A percentile compares a stretch with the other conserved stretches of the same genome.
phyloP scores from a whole-genome alignment of 2,888 invertebrate species.

The Machimus atricapillus region DNA sequence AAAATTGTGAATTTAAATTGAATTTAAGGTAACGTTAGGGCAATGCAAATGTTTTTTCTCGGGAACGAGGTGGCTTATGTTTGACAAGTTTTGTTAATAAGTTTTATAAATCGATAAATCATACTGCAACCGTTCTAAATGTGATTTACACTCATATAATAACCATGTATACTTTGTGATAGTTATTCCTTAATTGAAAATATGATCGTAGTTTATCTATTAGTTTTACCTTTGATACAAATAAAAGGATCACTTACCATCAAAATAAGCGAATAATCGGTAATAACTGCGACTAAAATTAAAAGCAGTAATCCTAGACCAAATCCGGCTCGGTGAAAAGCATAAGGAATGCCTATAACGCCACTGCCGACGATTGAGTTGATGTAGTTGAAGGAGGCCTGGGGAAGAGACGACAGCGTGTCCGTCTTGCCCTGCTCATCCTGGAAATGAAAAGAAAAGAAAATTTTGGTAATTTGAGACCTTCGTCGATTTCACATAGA shows the following conservation, averaged over 20 bases:
- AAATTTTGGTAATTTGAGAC: not conserved
- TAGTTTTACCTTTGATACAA: too few species aligned
- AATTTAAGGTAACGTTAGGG: too few species aligned
- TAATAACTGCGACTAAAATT: constrained; percentile 74
- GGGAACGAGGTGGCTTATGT: too few species aligned
- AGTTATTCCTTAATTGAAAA: too few species aligned
- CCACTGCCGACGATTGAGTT: constrained; percentile 89
- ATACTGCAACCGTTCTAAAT: too few species aligned
- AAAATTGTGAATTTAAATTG: too few species aligned
- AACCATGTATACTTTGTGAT: too few species aligned
- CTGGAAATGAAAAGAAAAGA: constrained; percentile 20
- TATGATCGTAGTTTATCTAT: too few species aligned
- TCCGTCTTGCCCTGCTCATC: constrained; percentile 55
- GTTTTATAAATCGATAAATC: too few species aligned
- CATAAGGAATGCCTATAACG: constrained; percentile 85
- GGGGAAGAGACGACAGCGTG: constrained; percentile 72
- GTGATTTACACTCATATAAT: too few species aligned
- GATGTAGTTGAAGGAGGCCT: constrained; percentile 86
- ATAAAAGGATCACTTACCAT: constrained; percentile 69
- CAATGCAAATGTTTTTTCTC: too few species aligned
- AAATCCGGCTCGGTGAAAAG: constrained; percentile 80
- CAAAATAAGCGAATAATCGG: constrained; percentile 81
- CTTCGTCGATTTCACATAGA: not conserved
- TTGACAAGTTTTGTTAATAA: too few species aligned
- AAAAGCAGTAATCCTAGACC: constrained; percentile 76